Evolutionary conservation across 2,797 vertebrate genomes (phyloP), one percentile per base, ranked within the genome.

Genomic region (Brotogeris chrysoptera): DNA sequence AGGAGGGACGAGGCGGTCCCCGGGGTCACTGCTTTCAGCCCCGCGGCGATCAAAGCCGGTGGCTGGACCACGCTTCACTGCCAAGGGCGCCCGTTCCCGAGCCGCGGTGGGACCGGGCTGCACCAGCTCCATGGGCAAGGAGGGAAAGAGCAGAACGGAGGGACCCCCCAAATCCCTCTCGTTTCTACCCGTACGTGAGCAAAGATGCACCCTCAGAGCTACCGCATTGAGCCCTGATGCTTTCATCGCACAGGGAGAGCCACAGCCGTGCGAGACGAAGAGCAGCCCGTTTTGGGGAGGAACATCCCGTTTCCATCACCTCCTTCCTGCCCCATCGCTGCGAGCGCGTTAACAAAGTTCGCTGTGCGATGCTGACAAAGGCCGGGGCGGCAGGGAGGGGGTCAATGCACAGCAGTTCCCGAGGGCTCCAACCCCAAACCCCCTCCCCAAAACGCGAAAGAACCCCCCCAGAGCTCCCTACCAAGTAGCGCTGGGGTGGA

Each of bases 401-500:
- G 12, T 11, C 32, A 18, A 32, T 2, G 19, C 36, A 0, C 52
- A 8, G 32, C 41, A 19, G 16, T 50, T 52, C 46, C 55, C 13
- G 1, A 16, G 55, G 24, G 2, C 2, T 34, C 46, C 21, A 4
- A 15, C 5, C 24, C 18, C 13, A 3, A 39, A 1, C 3, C 4
- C 10, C 6, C 4, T 16, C 25, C 28, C n/a, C 30, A 20, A 39
- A 82, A 47, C 52, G 6, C 30, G n/a, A 39, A 76, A 38, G 1
- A 24, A 30, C 2, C 1, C 18, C n/a, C 0, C 14, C 9, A 17
- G 25, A 52, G 3, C 5, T 1, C 4, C 19, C 20, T 23, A 11
- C 10, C 18, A 3, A 27, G 12, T 9, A 20, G 30, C 0, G 0
- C 11, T 3, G 15, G 32, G 21, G 23, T 4, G 72, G 72, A 2